Conservation (phyloP, 2,113 vertebrate genomes). For the Azemiops feae region DNA sequence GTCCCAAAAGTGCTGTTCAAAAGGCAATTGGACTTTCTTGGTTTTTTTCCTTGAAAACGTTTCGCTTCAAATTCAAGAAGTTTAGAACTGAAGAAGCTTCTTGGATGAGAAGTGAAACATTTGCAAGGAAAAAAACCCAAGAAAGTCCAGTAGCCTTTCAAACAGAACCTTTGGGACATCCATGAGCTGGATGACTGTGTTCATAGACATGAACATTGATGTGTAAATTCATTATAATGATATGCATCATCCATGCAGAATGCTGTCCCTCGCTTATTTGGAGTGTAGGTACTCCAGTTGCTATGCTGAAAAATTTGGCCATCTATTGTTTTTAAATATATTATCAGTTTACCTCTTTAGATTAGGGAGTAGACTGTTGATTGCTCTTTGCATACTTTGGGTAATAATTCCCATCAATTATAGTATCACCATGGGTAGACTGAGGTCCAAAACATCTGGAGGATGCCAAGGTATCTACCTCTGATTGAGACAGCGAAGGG, state of each 20-base stretch:
- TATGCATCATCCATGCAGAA: not conserved
- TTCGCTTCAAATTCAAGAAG: not conserved
- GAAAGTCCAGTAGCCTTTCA: not conserved
- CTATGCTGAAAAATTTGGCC: not conserved
- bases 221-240: not conserved
- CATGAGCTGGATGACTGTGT: not conserved
- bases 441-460: not conserved
- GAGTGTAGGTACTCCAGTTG: no score
- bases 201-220: not conserved
- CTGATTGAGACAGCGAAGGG: not conserved
- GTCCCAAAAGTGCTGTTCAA: not conserved
- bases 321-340: not conserved
- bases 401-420: not conserved
- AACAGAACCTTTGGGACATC: not conserved
- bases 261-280: not conserved
- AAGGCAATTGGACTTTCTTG: not conserved
- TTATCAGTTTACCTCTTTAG: not conserved
- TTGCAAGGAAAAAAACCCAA: not conserved
- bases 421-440: not conserved
- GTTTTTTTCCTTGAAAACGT: not conserved
- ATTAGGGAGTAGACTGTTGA: not conserved
- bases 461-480: not conserved
- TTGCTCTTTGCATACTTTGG: not conserved
- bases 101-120: not conserved
- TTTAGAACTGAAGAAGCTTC: not conserved